Evolutionary conservation across 1,140 invertebrate species (phyloP).

Genomic region (Drosophila azteca): DNA sequence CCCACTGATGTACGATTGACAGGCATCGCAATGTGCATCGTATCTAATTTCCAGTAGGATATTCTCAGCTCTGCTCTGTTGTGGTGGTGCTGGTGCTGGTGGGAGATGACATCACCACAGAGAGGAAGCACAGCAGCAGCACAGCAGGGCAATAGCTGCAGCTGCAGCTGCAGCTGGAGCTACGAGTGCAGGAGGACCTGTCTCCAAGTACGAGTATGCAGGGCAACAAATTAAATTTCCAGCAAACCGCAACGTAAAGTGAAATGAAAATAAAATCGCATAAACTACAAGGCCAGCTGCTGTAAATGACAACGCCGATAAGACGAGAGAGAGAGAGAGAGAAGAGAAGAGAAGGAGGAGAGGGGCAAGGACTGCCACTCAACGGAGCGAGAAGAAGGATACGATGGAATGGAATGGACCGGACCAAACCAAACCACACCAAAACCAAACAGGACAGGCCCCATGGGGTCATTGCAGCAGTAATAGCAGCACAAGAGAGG

Average conservation of each 20-base stretch:
- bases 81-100: too few relatives aligned
- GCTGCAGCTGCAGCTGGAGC: too few relatives aligned
- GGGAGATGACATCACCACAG: too few relatives aligned
- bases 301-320: constrained; percentile 67
- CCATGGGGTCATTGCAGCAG: constrained; percentile 50
- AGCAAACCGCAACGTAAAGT: constrained; percentile 66
- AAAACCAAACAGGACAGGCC: constrained; percentile 28
- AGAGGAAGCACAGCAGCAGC: constrained; percentile 17
- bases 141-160: background rate
- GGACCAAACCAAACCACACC: background rate
- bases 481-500: background rate
- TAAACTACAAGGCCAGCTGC: constrained; percentile 50
- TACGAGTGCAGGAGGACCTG: background rate
- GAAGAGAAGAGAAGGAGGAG: background rate
- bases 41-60: too few relatives aligned
- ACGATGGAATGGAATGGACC: background rate
- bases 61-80: too few relatives aligned
- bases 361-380: background rate
- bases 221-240: constrained; percentile 64
- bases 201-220: constrained; percentile 13
- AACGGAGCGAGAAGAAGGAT: constrained; percentile 1
- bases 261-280: constrained; percentile 72
- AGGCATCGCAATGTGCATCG: too few relatives aligned
- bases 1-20: too few relatives aligned
- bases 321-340: constrained; percentile 12